These are phyloP conservation scores for Limonius californicus DNA, from an alignment of 1,140 invertebrate species.

Conservation along the genomic window DNA sequence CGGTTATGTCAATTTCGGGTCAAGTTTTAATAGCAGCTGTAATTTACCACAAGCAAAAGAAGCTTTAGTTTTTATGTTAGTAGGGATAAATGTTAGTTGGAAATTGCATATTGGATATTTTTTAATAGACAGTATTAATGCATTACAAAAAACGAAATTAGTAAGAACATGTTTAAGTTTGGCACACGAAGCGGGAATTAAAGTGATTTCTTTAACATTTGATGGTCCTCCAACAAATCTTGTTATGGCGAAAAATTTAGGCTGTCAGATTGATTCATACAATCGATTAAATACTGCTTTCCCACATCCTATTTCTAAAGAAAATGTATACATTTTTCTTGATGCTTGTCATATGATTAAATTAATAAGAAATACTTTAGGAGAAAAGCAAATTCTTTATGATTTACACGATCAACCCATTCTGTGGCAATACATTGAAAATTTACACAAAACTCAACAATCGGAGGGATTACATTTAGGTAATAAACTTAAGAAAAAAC, in stretches of 20 bases:
- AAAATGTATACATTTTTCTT: not conserved
- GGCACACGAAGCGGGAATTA: not conserved
- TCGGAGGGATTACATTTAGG: slow-evolving; percentile 35
- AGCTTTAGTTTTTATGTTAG: slow-evolving; percentile 35
- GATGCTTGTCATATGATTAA: not conserved
- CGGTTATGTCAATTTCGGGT: slow-evolving; percentile 29
- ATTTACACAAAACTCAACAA: slow-evolving; percentile 34
- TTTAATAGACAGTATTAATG: slow-evolving; percentile 30
- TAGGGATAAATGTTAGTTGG: slow-evolving; percentile 31
- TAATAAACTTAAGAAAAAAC: slow-evolving; percentile 36
- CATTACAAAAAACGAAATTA: slow-evolving; percentile 25
- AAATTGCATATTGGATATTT: slow-evolving; percentile 40
- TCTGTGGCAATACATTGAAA: slow-evolving; percentile 35
- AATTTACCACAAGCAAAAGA: slow-evolving; percentile 29
- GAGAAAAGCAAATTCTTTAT: slow-evolving; percentile 22
- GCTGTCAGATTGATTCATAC: not conserved
- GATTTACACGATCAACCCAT: slow-evolving; percentile 29
- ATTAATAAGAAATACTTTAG: not conserved
- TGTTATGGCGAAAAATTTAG: not conserved
- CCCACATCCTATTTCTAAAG: not conserved
- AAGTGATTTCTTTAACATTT: not conserved
- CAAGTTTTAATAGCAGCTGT: slow-evolving; percentile 23
- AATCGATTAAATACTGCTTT: not conserved
- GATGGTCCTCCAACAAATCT: not conserved
- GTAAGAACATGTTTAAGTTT: slow-evolving; percentile 24